Base-by-base conservation (phyloP, 2,888 invertebrate genomes). In the Chouioia cunea region DNA sequence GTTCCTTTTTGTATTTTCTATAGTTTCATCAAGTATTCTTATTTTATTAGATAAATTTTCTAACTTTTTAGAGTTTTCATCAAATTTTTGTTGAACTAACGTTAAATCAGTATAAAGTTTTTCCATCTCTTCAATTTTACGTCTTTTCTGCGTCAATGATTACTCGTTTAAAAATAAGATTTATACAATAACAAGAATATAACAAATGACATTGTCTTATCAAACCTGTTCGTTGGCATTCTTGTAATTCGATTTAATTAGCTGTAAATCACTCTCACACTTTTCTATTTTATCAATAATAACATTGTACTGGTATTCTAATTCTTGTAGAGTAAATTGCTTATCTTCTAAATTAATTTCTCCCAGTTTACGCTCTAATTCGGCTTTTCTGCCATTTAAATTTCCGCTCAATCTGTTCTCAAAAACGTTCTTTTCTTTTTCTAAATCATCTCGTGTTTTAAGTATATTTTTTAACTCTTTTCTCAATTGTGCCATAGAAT, bases 351-450 rank as follows among this genome's bases (percentile, higher is more conserved):
- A 93, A 0, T 96, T 96, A 77, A 97, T 97, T 88, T 98, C 97
- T 86, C 97, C 96, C 4, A 97, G 87, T 0, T 97, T 95, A 87
- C 95, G 93, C 65, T 93, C 91, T 18, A 97, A 86, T 83, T 97
- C 96, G 83, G 99, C 97, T 79, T 93, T 91, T 76, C 96, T 91
- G 86, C 96, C 88, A 77, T 97, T 94, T 78, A 99, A 89, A 87
- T 99, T 99, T 82, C 97, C 98, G 1, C 96, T 96, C 68, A 99
- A 88, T 67, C 97, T 87, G 88, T 98, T 99, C 84, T 99, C 99
- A 36, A 99, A 87, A 82, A 97, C 97, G 84, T 97, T 98, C 86
- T 99, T 99, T 73, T 96, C 96, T 2, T 97, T 96, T 86, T 99
- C 99, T 12, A 98, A 88, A 85, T 96, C 93, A 93, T 97, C 96